These are phyloP conservation scores for Macaria liturata DNA, from an alignment of 2,888 invertebrate species.

Conservation along the genomic window DNA sequence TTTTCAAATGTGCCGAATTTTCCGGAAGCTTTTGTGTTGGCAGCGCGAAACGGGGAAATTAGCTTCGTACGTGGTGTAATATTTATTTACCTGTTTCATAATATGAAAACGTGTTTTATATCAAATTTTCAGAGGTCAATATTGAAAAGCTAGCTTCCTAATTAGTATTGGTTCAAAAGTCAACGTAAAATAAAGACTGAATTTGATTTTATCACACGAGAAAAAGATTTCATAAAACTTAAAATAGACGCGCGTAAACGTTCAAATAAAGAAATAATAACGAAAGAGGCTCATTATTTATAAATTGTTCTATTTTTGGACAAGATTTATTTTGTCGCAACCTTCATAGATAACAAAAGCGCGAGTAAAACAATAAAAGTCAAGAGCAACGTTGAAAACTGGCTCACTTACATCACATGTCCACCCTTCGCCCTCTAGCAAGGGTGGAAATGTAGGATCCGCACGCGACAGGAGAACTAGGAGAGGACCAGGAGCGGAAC, in stretches of 20 bases:
- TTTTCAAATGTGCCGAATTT: conserved; percentile 62
- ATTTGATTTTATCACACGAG: too few relatives aligned
- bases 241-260: conserved; percentile 19
- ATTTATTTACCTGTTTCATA: not conserved
- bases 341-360: conserved; percentile 40
- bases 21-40: conserved; percentile 32
- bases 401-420: conserved; percentile 29
- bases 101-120: too few relatives aligned
- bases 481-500: conserved; percentile 46
- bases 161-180: too few relatives aligned
- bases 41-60: conserved; percentile 1
- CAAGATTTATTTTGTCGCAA: not conserved
- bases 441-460: conserved; percentile 31
- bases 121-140: too few relatives aligned
- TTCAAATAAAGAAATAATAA: not conserved
- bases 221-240: too few relatives aligned
- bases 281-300: not conserved
- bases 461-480: conserved; percentile 48
- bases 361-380: conserved; percentile 61
- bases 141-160: too few relatives aligned
- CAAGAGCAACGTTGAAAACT: conserved; percentile 20
- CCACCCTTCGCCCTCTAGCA: conserved; percentile 31
- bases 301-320: not conserved
- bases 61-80: not conserved
- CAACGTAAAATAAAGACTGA: too few relatives aligned